Base-by-base conservation (phyloP, 2,888 invertebrate species). In the Sinotaia quadrata region DNA sequence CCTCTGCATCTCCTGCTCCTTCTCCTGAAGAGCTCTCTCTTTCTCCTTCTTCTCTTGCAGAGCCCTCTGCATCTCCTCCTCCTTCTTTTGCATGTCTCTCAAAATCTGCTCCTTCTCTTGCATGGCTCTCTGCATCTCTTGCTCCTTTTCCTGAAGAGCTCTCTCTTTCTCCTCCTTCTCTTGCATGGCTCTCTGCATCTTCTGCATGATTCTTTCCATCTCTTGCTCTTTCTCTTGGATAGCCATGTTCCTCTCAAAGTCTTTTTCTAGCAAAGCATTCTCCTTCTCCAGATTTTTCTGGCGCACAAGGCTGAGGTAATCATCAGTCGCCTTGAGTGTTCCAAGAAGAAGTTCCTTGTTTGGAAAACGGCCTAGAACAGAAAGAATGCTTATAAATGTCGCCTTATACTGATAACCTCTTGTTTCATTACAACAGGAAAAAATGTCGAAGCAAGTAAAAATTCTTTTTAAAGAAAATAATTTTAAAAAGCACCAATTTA, bases 311-410 rank as follows among this genome's bases (percentile, higher is more conserved):
- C 21, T n/a, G 18, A 51, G 24, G 12, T 8, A 8, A 18, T 62
- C 62, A 47, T 34, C 29, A 24, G 41, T 56, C 44, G 72, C 72
- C 54, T 62, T 67, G 10, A 72, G 61, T 33, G 47, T 59, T 34
- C 67, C 72, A 21, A 67, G 21, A n/a, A 72, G 33, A 4, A 69
- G 56, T 21, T 33, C 41, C 29, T 47, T 52, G 41, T 69, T 72
- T 7, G 72, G 72, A 52, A 67, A 72, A 12, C 27, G 51, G 33
- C 72, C 72, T 41, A 18, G 10, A 18, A 41, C 41, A 41, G 18
- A 41, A 41, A n/a, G n/a, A n/a, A n/a, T n/a, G n/a, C n/a, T n/a
- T n/a, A n/a, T n/a, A n/a, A n/a, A n/a, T n/a, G n/a, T n/a, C n/a
- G n/a, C n/a, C n/a, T n/a, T n/a, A n/a, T n/a, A n/a, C n/a, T n/a